phyloP scores from a whole-genome alignment of 2,888 invertebrate genomes.

The Phalangium opilio region DNA sequence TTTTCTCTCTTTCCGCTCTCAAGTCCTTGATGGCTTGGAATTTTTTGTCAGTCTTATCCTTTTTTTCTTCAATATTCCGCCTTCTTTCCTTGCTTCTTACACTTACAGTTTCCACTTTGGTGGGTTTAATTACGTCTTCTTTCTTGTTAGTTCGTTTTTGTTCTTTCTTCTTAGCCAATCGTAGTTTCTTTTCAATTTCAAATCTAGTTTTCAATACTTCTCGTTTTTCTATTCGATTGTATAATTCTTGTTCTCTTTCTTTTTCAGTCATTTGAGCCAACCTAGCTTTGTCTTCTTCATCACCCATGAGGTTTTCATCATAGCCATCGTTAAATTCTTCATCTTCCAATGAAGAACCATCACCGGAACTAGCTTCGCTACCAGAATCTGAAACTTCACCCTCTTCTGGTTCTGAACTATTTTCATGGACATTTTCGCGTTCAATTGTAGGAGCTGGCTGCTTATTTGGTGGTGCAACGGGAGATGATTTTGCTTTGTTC shows the following conservation, averaged over 20 bases:
- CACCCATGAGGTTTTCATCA: constrained; percentile 92
- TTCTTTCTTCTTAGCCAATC: constrained; percentile 63
- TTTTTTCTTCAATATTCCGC: constrained; percentile 74
- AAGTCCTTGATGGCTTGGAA: constrained; percentile 85
- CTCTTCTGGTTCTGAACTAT: constrained; percentile 19
- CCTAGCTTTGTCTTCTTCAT: constrained; percentile 79
- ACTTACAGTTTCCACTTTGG: constrained; percentile 39
- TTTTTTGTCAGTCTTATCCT: constrained; percentile 61
- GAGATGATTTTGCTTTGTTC: constrained; percentile 4
- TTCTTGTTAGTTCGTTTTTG: constrained; percentile 26
- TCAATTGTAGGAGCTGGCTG: constrained; percentile 1
- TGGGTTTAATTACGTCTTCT: constrained; percentile 16
- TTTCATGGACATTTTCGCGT: constrained; percentile 13
- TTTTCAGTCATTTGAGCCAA: constrained; percentile 88
- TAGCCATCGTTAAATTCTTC: constrained; percentile 90
- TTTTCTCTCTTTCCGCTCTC: constrained; percentile 78
- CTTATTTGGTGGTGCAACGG: constrained; percentile 3
- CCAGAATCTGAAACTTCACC: constrained; percentile 18
- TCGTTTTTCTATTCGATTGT: constrained; percentile 84
- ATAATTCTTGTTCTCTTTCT: constrained; percentile 92
- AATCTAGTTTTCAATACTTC: constrained; percentile 86
- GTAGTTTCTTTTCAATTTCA: constrained; percentile 86
- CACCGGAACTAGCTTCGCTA: constrained; percentile 14
- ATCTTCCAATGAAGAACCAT: constrained; percentile 19
- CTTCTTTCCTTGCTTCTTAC: constrained; percentile 66